Conservation (phyloP, 1,140 invertebrate genomes). For the Hyphantria cunea region DNA sequence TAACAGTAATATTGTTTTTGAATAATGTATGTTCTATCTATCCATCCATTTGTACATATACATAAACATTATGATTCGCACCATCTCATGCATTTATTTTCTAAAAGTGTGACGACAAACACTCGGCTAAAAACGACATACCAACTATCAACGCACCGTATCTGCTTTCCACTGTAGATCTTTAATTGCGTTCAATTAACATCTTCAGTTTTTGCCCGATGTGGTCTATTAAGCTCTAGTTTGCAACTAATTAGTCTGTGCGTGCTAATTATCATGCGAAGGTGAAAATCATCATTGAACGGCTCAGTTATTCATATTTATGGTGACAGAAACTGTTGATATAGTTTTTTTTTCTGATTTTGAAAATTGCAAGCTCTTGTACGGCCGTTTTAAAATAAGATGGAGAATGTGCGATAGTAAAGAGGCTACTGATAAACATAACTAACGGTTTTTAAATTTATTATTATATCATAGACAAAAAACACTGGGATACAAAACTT, state of each 20-base stretch:
- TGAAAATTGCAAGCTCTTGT: too few species aligned
- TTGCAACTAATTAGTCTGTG: conserved; percentile 23
- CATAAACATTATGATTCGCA: too few species aligned
- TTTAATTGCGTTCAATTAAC: conserved; percentile 70
- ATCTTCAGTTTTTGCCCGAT: conserved; percentile 67
- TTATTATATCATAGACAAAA: too few species aligned
- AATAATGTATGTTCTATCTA: too few species aligned
- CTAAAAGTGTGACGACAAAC: conserved; percentile 16
- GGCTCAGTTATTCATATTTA: background rate
- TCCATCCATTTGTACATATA: too few species aligned
- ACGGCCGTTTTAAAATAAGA: background rate
- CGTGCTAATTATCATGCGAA: conserved; percentile 27
- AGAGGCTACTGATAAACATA: too few species aligned
- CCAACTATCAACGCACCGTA: conserved; percentile 59
- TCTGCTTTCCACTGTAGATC: conserved; percentile 69
- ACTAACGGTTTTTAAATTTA: too few species aligned
- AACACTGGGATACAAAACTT: too few species aligned
- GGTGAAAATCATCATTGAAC: conserved; percentile 10
- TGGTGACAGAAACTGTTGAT: background rate
- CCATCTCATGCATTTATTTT: background rate
- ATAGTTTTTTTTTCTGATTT: background rate
- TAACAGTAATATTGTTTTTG: too few species aligned
- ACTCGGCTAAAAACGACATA: conserved; percentile 39
- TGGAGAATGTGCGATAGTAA: background rate
- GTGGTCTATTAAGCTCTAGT: conserved; percentile 67